Percentiles rank a stretch among this genome's conserved stretches.
These are phyloP conservation scores for Tinamus major DNA, from an alignment of 2,797 vertebrate genomes.

Conservation along the genomic window DNA sequence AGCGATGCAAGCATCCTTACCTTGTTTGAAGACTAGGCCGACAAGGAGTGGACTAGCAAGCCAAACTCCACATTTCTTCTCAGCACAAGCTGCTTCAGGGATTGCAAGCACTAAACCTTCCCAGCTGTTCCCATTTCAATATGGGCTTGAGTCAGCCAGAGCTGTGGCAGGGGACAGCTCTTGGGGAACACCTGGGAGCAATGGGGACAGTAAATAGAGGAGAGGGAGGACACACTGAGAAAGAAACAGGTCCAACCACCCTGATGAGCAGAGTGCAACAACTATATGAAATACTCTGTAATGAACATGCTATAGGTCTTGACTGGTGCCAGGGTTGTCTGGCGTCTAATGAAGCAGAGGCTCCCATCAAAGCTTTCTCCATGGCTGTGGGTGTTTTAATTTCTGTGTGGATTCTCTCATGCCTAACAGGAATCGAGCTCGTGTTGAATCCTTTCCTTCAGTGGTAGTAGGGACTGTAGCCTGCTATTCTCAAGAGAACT, in stretches of 20 bases:
- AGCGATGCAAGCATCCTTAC: not conserved
- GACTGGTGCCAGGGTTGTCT: not conserved
- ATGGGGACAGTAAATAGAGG: not conserved
- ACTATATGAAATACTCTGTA: not conserved
- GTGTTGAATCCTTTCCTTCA: not conserved
- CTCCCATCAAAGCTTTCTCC: not conserved
- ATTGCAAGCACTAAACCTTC: not conserved
- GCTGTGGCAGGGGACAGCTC: not conserved
- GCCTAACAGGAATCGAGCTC: not conserved
- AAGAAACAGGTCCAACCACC: not conserved
- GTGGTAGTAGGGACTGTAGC: not conserved
- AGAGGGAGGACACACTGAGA: not conserved
- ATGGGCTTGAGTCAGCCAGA: not conserved
- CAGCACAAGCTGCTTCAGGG: not conserved
- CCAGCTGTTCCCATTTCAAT: not conserved
- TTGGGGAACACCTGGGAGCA: accelerated
- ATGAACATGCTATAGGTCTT: not conserved
- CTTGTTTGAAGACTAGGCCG: not conserved
- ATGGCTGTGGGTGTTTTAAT: not conserved
- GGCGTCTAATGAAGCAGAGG: not conserved
- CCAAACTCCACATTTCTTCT: not conserved
- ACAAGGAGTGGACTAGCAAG: not conserved
- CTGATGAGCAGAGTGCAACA: not conserved
- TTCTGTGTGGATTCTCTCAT: not conserved
- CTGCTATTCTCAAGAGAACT: not conserved